Evolutionary conservation across 2,888 invertebrate genomes (phyloP), one percentile per base, ranked within the genome.

Genomic region (Nineta flava): DNA sequence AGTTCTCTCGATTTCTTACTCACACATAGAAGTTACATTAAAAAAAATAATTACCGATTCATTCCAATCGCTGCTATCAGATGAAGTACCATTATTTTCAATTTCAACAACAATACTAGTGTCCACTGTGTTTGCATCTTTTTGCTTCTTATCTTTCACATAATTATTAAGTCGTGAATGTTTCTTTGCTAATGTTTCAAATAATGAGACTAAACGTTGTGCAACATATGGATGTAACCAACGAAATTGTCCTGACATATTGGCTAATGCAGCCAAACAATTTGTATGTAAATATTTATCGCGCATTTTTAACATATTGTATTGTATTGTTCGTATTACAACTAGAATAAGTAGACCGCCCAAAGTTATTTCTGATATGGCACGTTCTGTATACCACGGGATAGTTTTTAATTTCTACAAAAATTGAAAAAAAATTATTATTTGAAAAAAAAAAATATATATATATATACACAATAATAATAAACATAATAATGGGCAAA

Each of bases 201-300:
- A 93, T 40, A 95, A 67, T 35, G 91, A 91, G 50, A 99, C 79
- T 53, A 99, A 70, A 59, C 94, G 77, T 67, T 99, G 97, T 50
- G 95, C 88, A 9, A 96, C 97, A 64, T 95, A 94, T 0, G 96
- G 92, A 67, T 96, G 94, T 16, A 99, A 71, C 51, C 87, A 80
- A 59, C 88, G 78, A 65, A 97, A 97, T 62, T 86, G 84, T 56
- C 82, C 83, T 35, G 96, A 96, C 97, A 99, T 97, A 61, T 99
- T 99, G 13, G 99, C 97, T 57, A 99, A 74, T 6, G 97, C 96
- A 2, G 99, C 99, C 54, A 99, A 72, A 63, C 97, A 97, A 69
- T 99, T 99, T 3, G 96, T 97, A 65, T 99, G 99, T 15, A 99
- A 74, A 66, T 99, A 99, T 67, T 95, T 94, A 65, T 96, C 96